Conservation (phyloP, 1,140 invertebrate genomes). For the Microvelia longipes region DNA sequence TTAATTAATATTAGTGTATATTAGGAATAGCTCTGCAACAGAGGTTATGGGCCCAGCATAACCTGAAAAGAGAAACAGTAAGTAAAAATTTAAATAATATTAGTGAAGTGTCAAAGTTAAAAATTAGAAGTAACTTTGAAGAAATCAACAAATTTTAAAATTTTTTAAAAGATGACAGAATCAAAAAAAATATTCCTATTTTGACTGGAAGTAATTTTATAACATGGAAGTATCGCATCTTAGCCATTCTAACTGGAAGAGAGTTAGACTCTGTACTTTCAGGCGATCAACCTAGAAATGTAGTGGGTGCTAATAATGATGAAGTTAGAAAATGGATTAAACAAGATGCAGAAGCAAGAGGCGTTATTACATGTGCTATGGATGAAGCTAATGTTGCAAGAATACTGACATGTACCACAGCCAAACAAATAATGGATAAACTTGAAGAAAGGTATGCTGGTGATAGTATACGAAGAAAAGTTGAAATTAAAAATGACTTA, state of each 20-base stretch:
- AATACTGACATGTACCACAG: not conserved
- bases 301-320: not conserved
- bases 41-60: too few relatives aligned
- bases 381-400: not conserved
- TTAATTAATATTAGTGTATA: too few relatives aligned
- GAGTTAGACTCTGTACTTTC: not conserved
- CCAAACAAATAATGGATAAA: not conserved
- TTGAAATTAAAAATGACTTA: not conserved
- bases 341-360: not conserved
- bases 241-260: not conserved
- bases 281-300: not conserved
- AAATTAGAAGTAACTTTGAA: too few relatives aligned
- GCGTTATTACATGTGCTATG: not conserved
- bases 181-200: not conserved
- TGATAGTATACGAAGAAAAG: not conserved
- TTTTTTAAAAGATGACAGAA: not conserved
- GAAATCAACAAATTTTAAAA: too few relatives aligned
- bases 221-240: not conserved
- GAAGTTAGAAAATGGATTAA: not conserved
- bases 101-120: too few relatives aligned
- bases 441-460: not conserved
- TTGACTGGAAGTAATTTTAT: not conserved
- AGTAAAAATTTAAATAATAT: too few relatives aligned
- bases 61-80: too few relatives aligned
- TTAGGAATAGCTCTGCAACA: too few relatives aligned